phyloP scores from a whole-genome alignment of 2,888 invertebrate genomes.

The Nemotelus pantherinus region DNA sequence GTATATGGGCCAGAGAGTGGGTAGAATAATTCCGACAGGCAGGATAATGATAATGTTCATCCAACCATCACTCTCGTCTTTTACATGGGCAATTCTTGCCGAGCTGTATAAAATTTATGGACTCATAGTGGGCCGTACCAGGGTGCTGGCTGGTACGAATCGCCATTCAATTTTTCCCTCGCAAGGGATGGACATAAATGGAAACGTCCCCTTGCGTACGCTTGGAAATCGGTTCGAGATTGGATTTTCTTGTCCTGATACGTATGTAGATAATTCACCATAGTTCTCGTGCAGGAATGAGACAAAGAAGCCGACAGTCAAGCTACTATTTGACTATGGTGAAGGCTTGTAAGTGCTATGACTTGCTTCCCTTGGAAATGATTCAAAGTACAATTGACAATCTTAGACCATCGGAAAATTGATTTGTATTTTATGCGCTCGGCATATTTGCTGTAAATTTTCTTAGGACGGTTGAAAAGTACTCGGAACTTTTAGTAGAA shows the following conservation, averaged over 20 bases:
- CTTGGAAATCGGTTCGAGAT: not conserved
- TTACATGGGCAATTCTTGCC: constrained; percentile 22
- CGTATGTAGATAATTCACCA: not conserved
- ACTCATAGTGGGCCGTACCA: constrained; percentile 50
- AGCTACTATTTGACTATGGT: not conserved
- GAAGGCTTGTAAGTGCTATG: not conserved
- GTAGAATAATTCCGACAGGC: constrained; percentile 4
- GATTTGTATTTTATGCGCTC: constrained; percentile 41
- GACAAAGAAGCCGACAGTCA: not conserved
- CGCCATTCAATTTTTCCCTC: constrained; percentile 50
- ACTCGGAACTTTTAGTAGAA: constrained; percentile 2
- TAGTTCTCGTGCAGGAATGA: not conserved
- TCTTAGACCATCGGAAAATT: constrained; percentile 44
- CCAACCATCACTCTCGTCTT: constrained; percentile 6
- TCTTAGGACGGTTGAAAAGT: constrained; percentile 21
- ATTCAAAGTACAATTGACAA: constrained; percentile 49
- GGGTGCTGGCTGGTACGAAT: constrained; percentile 49
- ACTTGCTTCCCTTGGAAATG: constrained; percentile 38
- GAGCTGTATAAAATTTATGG: constrained; percentile 50
- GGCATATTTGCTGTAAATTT: constrained; percentile 8
- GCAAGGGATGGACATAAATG: constrained; percentile 52
- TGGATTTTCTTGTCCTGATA: not conserved
- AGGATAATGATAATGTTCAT: constrained; percentile 14
- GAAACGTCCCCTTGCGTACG: constrained; percentile 49
- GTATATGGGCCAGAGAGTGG: constrained; percentile 15